A percentile compares a stretch with the other conserved stretches of the same genome.
These are phyloP conservation scores for Corythaeola cristata DNA, from an alignment of 2,113 vertebrate species.

Conservation along the genomic window DNA sequence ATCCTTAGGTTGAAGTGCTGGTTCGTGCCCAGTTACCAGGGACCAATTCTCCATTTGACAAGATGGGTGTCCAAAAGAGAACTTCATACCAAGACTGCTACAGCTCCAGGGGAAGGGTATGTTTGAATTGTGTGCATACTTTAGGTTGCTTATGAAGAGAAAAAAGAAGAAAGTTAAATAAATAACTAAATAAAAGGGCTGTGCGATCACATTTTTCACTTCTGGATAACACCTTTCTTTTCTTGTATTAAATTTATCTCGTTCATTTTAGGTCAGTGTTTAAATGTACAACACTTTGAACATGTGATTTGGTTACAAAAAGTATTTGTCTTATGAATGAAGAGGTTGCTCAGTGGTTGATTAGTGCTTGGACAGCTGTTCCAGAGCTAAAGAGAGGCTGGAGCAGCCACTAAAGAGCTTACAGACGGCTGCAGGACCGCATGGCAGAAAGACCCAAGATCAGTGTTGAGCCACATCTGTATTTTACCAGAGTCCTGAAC, in stretches of 20 bases:
- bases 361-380: conserved; percentile 25
- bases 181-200: conserved; percentile 63
- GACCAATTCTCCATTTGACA: conserved; percentile 75
- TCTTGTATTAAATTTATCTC: conserved; percentile 56
- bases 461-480: conserved; percentile 13
- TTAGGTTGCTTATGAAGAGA: neutral
- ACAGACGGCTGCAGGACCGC: conserved; percentile 17
- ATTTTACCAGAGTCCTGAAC: neutral
- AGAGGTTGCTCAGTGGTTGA: conserved; percentile 71
- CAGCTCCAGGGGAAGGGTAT: conserved; percentile 59
- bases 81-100: conserved; percentile 58
- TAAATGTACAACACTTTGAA: conserved; percentile 71
- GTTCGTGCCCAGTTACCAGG: conserved; percentile 72
- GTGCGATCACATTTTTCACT: conserved; percentile 66
- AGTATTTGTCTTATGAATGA: conserved; percentile 64
- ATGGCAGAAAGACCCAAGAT: conserved; percentile 54
- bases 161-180: neutral
- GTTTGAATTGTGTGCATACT: conserved; percentile 14
- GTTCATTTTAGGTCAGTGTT: conserved; percentile 75
- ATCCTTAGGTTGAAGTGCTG: neutral
- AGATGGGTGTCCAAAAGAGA: conserved; percentile 66
- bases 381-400: neutral
- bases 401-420: neutral
- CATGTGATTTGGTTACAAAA: conserved; percentile 74
- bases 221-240: conserved; percentile 51